phyloP scores from a whole-genome alignment of 2,888 invertebrate species.

The Catocala fraxini region DNA sequence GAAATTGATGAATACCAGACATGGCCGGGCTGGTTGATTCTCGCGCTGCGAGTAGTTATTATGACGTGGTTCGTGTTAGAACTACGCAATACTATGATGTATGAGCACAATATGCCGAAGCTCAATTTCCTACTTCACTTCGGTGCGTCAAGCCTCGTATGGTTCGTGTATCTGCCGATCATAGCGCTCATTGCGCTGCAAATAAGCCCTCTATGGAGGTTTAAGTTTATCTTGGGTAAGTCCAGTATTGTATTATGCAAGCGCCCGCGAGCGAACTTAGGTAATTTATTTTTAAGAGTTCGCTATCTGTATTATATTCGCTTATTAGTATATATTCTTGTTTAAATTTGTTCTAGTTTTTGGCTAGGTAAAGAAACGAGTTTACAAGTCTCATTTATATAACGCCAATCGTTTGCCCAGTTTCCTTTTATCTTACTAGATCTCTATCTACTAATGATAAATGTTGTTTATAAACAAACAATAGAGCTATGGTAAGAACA shows the following conservation, averaged over 20 bases:
- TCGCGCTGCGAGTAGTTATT: constrained; percentile 94
- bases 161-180: constrained; percentile 99
- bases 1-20: constrained; percentile 99
- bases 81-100: constrained; percentile 86
- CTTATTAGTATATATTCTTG: background rate
- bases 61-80: constrained; percentile 96
- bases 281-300: constrained; percentile 4
- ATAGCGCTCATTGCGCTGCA: constrained; percentile 97
- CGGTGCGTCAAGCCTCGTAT: constrained; percentile 98
- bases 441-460: too few species aligned
- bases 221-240: constrained; percentile 96
- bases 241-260: constrained; percentile 30
- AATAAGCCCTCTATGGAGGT: constrained; percentile 98
- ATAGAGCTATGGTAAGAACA: too few species aligned
- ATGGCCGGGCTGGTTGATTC: constrained; percentile 98
- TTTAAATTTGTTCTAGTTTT: constrained; percentile 1
- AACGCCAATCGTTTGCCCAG: too few species aligned
- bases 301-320: background rate
- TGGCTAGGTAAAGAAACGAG: background rate
- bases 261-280: background rate
- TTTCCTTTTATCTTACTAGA: too few species aligned
- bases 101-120: constrained; percentile 89
- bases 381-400: background rate
- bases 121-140: constrained; percentile 98
- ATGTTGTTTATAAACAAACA: too few species aligned